A percentile compares a stretch with the other conserved stretches of the same genome.
These are phyloP conservation scores for Tetranychus truncatus DNA, from an alignment of 2,888 invertebrate genomes.

Conservation along the genomic window DNA sequence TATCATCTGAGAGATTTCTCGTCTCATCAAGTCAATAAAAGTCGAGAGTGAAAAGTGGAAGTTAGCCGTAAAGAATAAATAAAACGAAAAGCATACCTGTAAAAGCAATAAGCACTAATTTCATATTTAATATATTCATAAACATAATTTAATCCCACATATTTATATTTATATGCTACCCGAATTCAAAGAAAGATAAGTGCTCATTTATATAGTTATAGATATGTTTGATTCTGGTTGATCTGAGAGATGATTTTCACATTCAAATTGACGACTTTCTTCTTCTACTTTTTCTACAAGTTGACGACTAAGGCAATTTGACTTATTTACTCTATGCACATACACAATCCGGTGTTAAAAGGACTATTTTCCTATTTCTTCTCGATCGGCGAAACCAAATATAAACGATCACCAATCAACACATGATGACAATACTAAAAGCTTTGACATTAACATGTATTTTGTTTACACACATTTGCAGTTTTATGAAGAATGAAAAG, in stretches of 20 bases:
- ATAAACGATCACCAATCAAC: too few relatives aligned
- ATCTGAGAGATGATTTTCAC: too few relatives aligned
- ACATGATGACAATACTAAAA: too few relatives aligned
- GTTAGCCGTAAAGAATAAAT: not conserved
- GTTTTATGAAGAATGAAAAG: too few relatives aligned
- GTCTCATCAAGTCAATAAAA: not conserved
- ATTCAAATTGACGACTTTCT: not conserved
- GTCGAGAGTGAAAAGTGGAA: not conserved
- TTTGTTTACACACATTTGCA: too few relatives aligned
- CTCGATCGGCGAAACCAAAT: too few relatives aligned
- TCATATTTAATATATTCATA: conserved; percentile 1
- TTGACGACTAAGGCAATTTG: not conserved
- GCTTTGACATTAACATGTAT: too few relatives aligned
- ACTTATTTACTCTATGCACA: not conserved
- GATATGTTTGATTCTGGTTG: too few relatives aligned
- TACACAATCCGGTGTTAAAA: too few relatives aligned
- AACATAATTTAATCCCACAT: not conserved
- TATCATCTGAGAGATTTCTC: not conserved
- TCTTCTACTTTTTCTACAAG: not conserved
- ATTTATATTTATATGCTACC: not conserved
- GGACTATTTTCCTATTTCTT: too few relatives aligned
- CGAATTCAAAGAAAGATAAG: not conserved
- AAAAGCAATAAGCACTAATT: not conserved
- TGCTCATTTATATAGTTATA: too few relatives aligned
- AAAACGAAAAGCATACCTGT: not conserved